phyloP scores from a whole-genome alignment of 2,797 vertebrate genomes.

The Crypturellus tataupa region DNA sequence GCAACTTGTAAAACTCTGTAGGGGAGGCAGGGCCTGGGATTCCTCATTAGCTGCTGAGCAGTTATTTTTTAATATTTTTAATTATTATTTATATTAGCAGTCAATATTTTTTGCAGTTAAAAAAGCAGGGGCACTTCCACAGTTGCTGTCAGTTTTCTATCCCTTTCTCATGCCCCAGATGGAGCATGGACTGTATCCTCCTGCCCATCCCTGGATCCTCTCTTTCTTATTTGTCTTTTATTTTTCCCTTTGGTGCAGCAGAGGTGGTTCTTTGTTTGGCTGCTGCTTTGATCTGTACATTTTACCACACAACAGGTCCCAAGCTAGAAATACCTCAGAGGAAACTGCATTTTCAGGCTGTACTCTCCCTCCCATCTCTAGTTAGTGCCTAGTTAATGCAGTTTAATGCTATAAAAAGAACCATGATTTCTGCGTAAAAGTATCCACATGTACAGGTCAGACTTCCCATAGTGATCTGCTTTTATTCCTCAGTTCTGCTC shows the following conservation, averaged over 20 bases:
- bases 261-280: background rate
- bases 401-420: background rate
- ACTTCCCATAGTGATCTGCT: background rate
- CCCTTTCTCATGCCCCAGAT: background rate
- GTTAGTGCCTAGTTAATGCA: background rate
- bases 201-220: background rate
- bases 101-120: background rate
- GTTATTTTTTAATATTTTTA: background rate
- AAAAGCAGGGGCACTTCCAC: background rate
- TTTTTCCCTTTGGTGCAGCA: background rate
- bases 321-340: background rate
- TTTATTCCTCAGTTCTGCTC: background rate
- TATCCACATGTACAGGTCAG: background rate
- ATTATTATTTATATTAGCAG: fast-evolving
- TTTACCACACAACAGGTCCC: background rate
- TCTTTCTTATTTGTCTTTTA: background rate
- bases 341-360: background rate
- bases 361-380: background rate
- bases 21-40: background rate
- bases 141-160: background rate
- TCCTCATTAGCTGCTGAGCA: background rate
- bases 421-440: background rate
- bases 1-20: background rate
- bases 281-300: background rate
- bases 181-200: background rate